phyloP scores from a whole-genome alignment of 64 coral and sea anemone genomes.

The Pocillopora damicornis region DNA sequence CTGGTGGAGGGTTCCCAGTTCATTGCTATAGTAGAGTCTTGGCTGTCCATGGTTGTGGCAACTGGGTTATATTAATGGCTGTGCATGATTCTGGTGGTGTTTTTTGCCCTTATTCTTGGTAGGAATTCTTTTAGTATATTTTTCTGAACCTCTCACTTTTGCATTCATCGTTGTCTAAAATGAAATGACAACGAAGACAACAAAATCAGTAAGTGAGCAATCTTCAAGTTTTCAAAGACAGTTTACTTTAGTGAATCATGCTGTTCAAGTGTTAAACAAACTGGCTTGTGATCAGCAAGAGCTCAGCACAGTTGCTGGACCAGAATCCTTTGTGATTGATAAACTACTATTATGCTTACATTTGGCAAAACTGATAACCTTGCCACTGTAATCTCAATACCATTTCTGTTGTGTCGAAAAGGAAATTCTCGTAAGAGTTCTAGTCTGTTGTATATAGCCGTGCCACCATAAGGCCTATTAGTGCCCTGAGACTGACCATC shows the following conservation, averaged over 20 bases:
- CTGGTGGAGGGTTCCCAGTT: not conserved
- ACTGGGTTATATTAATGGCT: not conserved
- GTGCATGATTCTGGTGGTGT: not conserved
- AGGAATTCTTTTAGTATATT: not conserved
- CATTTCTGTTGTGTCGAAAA: not conserved
- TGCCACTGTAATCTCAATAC: constrained; percentile 32
- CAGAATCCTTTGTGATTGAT: constrained; percentile 22
- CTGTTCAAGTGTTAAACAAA: constrained; percentile 6
- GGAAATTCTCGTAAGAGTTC: not conserved
- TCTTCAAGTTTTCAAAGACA: not conserved
- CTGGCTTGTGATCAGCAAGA: constrained; percentile 29
- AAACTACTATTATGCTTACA: constrained; percentile 39
- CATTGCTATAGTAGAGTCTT: not conserved
- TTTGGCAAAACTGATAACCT: constrained; percentile 28
- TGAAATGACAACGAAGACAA: not conserved
- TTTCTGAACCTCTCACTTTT: not conserved
- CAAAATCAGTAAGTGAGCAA: not conserved
- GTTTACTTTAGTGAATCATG: not conserved
- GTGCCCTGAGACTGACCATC: constrained; percentile 1
- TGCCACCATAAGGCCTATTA: constrained; percentile 13
- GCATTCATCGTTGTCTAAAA: not conserved
- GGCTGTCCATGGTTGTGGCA: not conserved
- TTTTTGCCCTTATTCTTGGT: not conserved
- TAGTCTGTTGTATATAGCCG: constrained; percentile 15
- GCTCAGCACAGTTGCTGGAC: constrained; percentile 21